These are phyloP conservation scores for Chymomyza costata DNA, from an alignment of 1,140 invertebrate species.

Conservation along the genomic window DNA sequence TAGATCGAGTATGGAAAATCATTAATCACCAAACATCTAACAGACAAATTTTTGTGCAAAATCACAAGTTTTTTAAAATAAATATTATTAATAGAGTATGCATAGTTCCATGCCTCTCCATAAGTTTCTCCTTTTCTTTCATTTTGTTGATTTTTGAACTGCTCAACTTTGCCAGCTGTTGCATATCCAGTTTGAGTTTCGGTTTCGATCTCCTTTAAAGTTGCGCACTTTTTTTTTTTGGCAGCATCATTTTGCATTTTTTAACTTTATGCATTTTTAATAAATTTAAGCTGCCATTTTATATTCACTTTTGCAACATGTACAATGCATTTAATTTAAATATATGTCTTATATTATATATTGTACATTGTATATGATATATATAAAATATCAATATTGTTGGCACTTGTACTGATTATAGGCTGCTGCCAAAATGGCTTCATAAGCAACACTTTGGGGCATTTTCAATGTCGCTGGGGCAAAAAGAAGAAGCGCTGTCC, in stretches of 20 bases:
- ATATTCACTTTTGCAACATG: conserved; percentile 43
- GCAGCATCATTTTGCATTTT: conserved; percentile 8
- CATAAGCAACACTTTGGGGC: conserved; percentile 41
- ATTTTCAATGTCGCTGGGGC: conserved; percentile 49
- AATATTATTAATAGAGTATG: too few relatives aligned
- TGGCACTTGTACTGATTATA: conserved; percentile 48
- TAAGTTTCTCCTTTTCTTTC: not conserved
- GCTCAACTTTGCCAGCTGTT: conserved; percentile 43
- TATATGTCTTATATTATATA: conserved; percentile 11
- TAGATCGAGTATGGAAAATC: too few relatives aligned
- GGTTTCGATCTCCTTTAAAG: conserved; percentile 15
- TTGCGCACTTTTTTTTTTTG: conserved; percentile 3
- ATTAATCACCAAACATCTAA: too few relatives aligned
- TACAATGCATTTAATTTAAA: conserved; percentile 22
- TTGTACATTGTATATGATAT: conserved; percentile 19
- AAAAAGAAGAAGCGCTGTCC: conserved; percentile 18
- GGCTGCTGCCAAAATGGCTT: conserved; percentile 53
- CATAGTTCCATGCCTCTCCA: not conserved
- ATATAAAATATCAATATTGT: conserved; percentile 71
- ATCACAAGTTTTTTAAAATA: too few relatives aligned
- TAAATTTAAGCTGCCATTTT: conserved; percentile 46
- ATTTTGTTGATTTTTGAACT: too few relatives aligned
- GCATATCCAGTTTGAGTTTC: conserved; percentile 46
- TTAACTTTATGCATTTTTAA: conserved; percentile 61
- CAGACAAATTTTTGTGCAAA: too few relatives aligned